A percentile compares a stretch with the other conserved stretches of the same genome.
Conservation (phyloP, 2,888 invertebrate genomes). For the Allolobophora icterica region DNA sequence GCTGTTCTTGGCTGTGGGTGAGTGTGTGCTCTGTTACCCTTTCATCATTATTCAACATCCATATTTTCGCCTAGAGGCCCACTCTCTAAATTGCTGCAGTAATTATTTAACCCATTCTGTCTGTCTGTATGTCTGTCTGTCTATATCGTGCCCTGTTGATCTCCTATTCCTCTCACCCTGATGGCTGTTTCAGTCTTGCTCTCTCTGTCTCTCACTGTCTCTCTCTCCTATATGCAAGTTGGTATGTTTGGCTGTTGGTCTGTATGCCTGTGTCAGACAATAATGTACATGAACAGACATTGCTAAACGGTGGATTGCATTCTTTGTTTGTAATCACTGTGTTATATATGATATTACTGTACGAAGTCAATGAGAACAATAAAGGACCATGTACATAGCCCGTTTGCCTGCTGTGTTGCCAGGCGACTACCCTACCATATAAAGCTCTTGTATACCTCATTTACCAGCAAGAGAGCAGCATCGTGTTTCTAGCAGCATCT, state of each 20-base stretch:
- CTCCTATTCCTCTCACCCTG: no score
- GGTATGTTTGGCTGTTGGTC: not conserved
- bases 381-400: no score
- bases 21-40: not conserved
- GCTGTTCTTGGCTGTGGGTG: not conserved
- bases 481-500: no score
- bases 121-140: not conserved
- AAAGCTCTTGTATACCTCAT: no score
- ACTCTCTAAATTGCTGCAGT: not conserved
- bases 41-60: not conserved
- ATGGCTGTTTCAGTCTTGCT: not conserved
- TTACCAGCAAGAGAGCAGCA: no score
- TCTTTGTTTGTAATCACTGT: not conserved
- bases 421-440: no score
- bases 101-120: not conserved
- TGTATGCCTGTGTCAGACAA: not conserved
- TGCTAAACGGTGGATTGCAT: not conserved
- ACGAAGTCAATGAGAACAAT: no score
- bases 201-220: not conserved
- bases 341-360: no score
- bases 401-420: no score
- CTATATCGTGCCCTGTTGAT: not conserved
- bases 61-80: conserved; percentile 1
- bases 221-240: not conserved
- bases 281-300: not conserved